Evolutionary conservation across 2,888 invertebrate species (phyloP).

Genomic region (Sialis fuliginosa): DNA sequence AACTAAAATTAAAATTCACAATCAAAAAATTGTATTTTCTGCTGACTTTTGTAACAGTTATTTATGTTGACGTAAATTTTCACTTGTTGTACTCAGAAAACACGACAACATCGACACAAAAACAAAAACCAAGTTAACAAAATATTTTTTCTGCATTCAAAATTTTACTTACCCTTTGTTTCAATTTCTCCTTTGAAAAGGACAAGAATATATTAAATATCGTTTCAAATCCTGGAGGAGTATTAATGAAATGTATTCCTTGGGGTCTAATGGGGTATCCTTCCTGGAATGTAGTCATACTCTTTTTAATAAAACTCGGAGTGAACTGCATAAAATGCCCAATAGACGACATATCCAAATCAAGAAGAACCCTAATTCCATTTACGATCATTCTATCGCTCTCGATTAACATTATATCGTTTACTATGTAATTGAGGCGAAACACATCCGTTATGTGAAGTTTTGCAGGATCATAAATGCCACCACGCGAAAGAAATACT

Average conservation of each 20-base stretch:
- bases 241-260: conserved; percentile 37
- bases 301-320: conserved; percentile 38
- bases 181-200: conserved; percentile 41
- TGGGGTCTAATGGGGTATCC: conserved; percentile 40
- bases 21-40: background rate
- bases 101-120: too few relatives aligned
- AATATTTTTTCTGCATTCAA: background rate
- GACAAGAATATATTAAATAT: conserved; percentile 37
- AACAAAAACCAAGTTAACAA: too few relatives aligned
- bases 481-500: conserved; percentile 32
- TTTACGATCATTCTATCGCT: conserved; percentile 37
- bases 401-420: conserved; percentile 38
- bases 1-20: conserved; percentile 24
- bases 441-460: conserved; percentile 29
- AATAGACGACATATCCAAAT: conserved; percentile 32
- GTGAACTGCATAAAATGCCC: conserved; percentile 38
- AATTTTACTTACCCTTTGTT: conserved; percentile 31
- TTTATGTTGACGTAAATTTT: too few relatives aligned
- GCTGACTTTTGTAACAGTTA: background rate
- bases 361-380: conserved; percentile 35
- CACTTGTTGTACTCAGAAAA: too few relatives aligned
- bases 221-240: conserved; percentile 36
- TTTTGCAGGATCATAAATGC: conserved; percentile 27
- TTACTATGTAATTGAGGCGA: conserved; percentile 32
- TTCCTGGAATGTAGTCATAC: conserved; percentile 27